A percentile compares a stretch with the other conserved stretches of the same genome.
Evolutionary conservation across 2,888 invertebrate species (phyloP).

Genomic region (Alviniconcha strummeri): DNA sequence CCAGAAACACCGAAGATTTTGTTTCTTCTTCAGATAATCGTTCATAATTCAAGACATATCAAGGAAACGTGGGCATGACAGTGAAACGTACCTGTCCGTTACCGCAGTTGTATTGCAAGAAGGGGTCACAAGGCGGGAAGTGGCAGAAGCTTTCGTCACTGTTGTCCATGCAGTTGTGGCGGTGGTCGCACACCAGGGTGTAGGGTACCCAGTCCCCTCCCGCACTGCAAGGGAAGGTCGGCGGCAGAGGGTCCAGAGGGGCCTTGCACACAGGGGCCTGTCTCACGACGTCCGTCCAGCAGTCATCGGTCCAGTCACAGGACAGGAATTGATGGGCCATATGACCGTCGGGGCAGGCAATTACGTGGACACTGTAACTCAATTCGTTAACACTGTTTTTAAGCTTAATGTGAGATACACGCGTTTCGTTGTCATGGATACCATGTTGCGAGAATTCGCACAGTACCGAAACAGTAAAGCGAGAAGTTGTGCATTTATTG

Average conservation of each 20-base stretch:
- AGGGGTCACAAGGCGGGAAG: not conserved
- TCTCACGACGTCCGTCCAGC: not conserved
- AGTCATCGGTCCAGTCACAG: not conserved
- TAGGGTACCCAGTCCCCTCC: not conserved
- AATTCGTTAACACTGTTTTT: not conserved
- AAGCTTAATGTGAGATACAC: not conserved
- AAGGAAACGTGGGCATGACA: too few relatives aligned
- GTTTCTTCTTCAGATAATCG: too few relatives aligned
- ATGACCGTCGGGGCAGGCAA: conserved; percentile 10
- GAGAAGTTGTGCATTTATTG: too few relatives aligned
- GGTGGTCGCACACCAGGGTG: conserved; percentile 26
- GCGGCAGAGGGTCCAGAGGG: not conserved
- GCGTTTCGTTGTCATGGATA: too few relatives aligned
- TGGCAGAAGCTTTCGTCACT: conserved; percentile 22
- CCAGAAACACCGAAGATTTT: too few relatives aligned
- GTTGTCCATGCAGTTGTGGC: conserved; percentile 12
- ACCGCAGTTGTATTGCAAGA: not conserved
- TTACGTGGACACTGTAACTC: not conserved
- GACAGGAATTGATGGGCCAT: not conserved
- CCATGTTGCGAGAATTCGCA: too few relatives aligned
- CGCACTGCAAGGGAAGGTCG: not conserved
- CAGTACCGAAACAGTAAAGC: too few relatives aligned
- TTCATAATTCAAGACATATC: too few relatives aligned
- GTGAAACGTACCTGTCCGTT: conserved; percentile 14
- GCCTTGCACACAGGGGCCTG: not conserved